Evolutionary conservation across 2,888 invertebrate species (phyloP), one percentile per base, ranked within the genome.

Genomic region (Sarcophaga subvicina): DNA sequence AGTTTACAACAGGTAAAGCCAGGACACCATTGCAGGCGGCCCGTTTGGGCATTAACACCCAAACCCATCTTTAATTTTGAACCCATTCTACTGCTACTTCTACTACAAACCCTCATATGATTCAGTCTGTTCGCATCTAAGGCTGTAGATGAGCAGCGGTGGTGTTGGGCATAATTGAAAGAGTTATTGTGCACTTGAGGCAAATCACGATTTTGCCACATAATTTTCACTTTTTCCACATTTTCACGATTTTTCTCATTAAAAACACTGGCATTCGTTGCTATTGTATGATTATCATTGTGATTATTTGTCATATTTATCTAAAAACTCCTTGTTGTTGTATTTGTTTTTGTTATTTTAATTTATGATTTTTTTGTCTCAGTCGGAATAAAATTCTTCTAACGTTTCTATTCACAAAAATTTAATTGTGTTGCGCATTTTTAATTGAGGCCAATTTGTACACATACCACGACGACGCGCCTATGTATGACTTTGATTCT

Each of bases 1-100:
- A 93, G 88, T 91, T 92, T 93, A 87, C 92, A 93, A 86, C 92
- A 93, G 22, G 92, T 93, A 88, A 92, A 89, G 66, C 93, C 93
- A n/a, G 93, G 93, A 90, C 93, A 93, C 93, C 93, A 93, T 88
- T 93, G 93, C 59, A 93, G 89, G 10, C 93, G 93, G 60, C 93
- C 93, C 22, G 93, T 93, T 66, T 91, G 91, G 83, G 90, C 89
- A 83, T 93, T 93, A 12, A 93, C 91, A 22, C 93, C 93, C 81
- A 93, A 89, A 2, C 92, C 91, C 62, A 92, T 80, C 72, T 89
- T 90, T 6, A 90, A 84, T 66, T 85, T 89, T 17, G 89, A 84
- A 17, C 88, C 88, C 17, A 81, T 70, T 85, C 66, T 76, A 0
- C 6, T 49, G 14, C 59, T 64, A 60, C 64, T 64, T 1, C 6